Evolutionary conservation across 2,113 vertebrate genomes (phyloP).

Genomic region (Speoplatyrhinus poulsoni): DNA sequence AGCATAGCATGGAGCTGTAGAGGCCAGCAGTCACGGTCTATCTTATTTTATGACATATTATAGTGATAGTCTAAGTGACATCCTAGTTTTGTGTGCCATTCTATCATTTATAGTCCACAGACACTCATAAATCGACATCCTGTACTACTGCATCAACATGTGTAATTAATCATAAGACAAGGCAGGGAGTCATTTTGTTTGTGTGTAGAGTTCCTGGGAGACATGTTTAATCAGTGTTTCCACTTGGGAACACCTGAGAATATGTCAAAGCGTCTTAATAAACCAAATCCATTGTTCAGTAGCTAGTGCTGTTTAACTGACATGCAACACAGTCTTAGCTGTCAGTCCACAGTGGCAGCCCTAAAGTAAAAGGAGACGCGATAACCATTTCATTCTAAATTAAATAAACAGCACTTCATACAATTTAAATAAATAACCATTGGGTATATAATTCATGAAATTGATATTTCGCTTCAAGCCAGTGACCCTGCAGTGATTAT

Average conservation of each 20-base stretch:
- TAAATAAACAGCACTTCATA: constrained; percentile 65
- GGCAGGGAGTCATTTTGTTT: constrained; percentile 92
- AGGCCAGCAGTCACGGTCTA: constrained; percentile 82
- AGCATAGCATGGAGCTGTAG: constrained; percentile 72
- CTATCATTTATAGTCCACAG: constrained; percentile 88
- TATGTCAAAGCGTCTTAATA: constrained; percentile 85
- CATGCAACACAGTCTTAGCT: constrained; percentile 65
- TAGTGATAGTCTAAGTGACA: constrained; percentile 78
- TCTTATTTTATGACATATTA: constrained; percentile 88
- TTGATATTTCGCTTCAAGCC: constrained; percentile 46
- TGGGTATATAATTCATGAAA: constrained; percentile 66
- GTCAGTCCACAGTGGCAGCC: constrained; percentile 24
- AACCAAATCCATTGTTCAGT: constrained; percentile 88
- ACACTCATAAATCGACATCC: constrained; percentile 91
- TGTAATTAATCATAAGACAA: constrained; percentile 98
- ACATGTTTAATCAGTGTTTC: constrained; percentile 91
- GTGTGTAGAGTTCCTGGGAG: constrained; percentile 73
- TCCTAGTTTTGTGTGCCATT: constrained; percentile 84
- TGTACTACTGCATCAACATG: constrained; percentile 94
- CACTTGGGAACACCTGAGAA: constrained; percentile 95
- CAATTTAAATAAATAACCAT: constrained; percentile 65
- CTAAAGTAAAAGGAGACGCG: constrained; percentile 37
- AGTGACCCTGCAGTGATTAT: constrained; percentile 71
- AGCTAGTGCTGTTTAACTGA: constrained; percentile 87
- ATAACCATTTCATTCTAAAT: constrained; percentile 60